Evolutionary conservation across 2,797 vertebrate genomes (phyloP), one percentile per base, ranked within the genome.

Genomic region (Acanthis flammea): DNA sequence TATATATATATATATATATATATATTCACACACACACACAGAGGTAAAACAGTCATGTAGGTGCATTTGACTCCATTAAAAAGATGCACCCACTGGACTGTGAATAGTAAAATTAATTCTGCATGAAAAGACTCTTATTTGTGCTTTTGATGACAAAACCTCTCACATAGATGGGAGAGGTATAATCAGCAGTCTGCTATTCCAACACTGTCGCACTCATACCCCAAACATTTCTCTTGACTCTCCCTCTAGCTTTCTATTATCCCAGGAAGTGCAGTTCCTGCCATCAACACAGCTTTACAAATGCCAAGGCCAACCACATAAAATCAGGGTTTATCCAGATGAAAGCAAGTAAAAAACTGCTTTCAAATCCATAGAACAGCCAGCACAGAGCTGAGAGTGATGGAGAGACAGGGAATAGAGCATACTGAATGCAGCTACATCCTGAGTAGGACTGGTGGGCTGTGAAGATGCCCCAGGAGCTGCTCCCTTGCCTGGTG

Each of bases 71-170:
- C 67, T 87, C 94, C 78, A 89, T 94, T 89, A 91, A 68, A 91
- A 62, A 65, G 24, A 71, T 80, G 54, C 45, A n/a, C 27, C 18
- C 51, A 55, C 47, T 72, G 75, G 54, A 37, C 81, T 68, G 78
- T 80, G 72, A 95, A 78, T 2, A 91, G 75, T 23, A 71, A 90
- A 75, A 92, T 95, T 62, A 89, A 84, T 95, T 89, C 83, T 75
- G 92, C 79, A 79, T 72, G 81, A 78, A 90, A 66, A 78, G 19
- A 21, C 31, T 67, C 67, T 63, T 70, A 62, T 58, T 77, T 80
- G 23, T 68, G 41, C 1, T 75, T 92, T 89, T 83, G 35, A 50
- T 6, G 21, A 83, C 51, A 63, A 75, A 68, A 0, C 7, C 37
- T 77, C 50, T 68, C 58, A 48, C 45, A 84, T 6, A 61, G 74